Evolutionary conservation across 2,888 invertebrate species (phyloP).

Genomic region (Aleiodes alternator): DNA sequence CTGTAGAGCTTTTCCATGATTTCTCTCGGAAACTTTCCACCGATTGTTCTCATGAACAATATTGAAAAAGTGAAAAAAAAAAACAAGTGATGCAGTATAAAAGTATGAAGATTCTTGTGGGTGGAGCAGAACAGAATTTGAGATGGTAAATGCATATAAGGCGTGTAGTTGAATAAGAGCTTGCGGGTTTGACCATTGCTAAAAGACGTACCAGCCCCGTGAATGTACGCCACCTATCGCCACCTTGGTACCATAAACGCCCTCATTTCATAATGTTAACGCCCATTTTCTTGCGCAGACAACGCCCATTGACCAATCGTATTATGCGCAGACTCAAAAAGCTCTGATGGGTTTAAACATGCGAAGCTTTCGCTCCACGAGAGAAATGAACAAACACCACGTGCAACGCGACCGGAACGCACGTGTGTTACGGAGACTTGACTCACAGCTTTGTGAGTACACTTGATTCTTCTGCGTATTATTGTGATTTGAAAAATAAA

Average conservation of each 20-base stretch:
- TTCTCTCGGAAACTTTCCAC: too few species aligned
- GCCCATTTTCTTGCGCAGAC: slow-evolving; percentile 73
- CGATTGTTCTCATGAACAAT: slow-evolving; percentile 19
- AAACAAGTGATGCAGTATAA: slow-evolving; percentile 26
- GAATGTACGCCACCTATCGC: slow-evolving; percentile 68
- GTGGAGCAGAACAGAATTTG: slow-evolving; percentile 40
- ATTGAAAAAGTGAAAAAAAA: not conserved
- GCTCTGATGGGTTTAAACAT: slow-evolving; percentile 57
- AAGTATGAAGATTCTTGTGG: slow-evolving; percentile 27
- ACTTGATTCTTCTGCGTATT: slow-evolving; percentile 5
- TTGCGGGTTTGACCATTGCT: slow-evolving; percentile 63
- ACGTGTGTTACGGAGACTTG: slow-evolving; percentile 66
- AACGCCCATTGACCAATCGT: slow-evolving; percentile 72
- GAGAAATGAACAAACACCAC: slow-evolving; percentile 72
- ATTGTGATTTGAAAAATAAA: not conserved
- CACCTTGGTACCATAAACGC: slow-evolving; percentile 67
- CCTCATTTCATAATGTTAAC: slow-evolving; percentile 66
- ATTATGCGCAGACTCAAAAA: slow-evolving; percentile 66
- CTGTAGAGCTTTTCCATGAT: too few species aligned
- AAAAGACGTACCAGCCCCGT: slow-evolving; percentile 66
- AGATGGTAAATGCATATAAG: slow-evolving; percentile 40
- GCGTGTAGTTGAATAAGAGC: slow-evolving; percentile 41
- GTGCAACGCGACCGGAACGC: slow-evolving; percentile 73
- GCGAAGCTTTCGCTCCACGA: slow-evolving; percentile 64
- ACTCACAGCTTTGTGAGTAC: slow-evolving; percentile 8